Evolutionary conservation across 1,140 invertebrate genomes (phyloP).

Genomic region (Eumeta japonica): DNA sequence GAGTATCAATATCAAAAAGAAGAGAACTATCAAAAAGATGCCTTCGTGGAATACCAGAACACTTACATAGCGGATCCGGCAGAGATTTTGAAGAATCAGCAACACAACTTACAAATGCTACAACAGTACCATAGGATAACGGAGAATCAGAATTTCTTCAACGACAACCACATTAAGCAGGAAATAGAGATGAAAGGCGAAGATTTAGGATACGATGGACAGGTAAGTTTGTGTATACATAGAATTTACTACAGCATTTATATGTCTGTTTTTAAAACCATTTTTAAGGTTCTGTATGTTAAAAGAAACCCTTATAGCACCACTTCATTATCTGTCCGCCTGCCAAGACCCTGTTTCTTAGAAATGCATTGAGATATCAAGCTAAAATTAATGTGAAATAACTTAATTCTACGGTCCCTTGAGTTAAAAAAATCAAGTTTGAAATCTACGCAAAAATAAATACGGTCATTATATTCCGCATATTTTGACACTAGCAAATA

Average conservation of each 20-base stretch:
- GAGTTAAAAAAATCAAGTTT: too few relatives aligned
- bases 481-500: conserved; percentile 21
- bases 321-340: too few relatives aligned
- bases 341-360: too few relatives aligned
- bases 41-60: conserved; percentile 17
- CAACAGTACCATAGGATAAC: conserved; percentile 30
- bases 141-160: conserved; percentile 47
- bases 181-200: conserved; percentile 38
- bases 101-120: conserved; percentile 39
- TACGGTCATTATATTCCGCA: conserved; percentile 6
- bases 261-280: too few relatives aligned
- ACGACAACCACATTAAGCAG: conserved; percentile 43
- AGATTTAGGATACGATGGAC: too few relatives aligned
- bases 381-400: too few relatives aligned
- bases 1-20: conserved; percentile 8
- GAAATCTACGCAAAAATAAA: conserved; percentile 31
- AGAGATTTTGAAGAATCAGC: conserved; percentile 36
- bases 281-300: too few relatives aligned
- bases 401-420: too few relatives aligned
- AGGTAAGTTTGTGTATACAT: conserved; percentile 36
- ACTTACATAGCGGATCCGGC: conserved; percentile 32
- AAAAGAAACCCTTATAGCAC: too few relatives aligned
- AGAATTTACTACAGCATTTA: too few relatives aligned
- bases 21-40: conserved; percentile 16
- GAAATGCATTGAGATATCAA: too few relatives aligned